Evolutionary conservation across 2,888 invertebrate genomes (phyloP), one percentile per base, ranked within the genome.

Genomic region (Idaea straminata): DNA sequence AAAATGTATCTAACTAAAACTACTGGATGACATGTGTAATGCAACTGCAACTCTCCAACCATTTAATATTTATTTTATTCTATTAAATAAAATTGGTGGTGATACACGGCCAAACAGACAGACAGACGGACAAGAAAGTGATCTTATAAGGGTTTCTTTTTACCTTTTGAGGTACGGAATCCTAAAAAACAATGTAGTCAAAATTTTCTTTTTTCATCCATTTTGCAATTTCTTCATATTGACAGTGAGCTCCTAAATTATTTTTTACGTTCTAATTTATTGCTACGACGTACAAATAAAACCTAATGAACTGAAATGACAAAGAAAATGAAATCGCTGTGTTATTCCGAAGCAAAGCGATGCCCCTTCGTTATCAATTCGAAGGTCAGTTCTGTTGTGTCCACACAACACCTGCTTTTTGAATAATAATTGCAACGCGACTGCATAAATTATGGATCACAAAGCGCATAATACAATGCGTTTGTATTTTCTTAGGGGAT

Each of bases 401-500:
- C 75, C 77, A 74, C 74, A 73, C 71, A 70, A 71, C 90, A 89
- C 91, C 91, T 89, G 90, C 88, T 78, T 80, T 85, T 84, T 83
- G 78, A 89, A 91, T 89, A 89, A 91, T 91, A 91, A 91, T 88
- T 86, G 74, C 84, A 85, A 78, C 80, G 73, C 81, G 77, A 76
- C 74, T 77, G 81, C 87, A 89, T 89, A 89, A 84, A 88, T 88
- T 88, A 87, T 79, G 1, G 74, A 72, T 69, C 69, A 79, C 78
- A 88, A 89, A 83, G 77, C 67, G 59, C 25, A 59, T 62, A 15
- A 63, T 61, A 73, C 72, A 74, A 74, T 69, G 78, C 80, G 72
- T 71, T n/a, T 91, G 89, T 91, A 89, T 91, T 92, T 91, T 91
- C 91, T 90, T 88, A 82, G 86, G 88, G 88, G 83, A 88, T 92